phyloP scores from a whole-genome alignment of 2,797 vertebrate species.

The Tangara arthus region DNA sequence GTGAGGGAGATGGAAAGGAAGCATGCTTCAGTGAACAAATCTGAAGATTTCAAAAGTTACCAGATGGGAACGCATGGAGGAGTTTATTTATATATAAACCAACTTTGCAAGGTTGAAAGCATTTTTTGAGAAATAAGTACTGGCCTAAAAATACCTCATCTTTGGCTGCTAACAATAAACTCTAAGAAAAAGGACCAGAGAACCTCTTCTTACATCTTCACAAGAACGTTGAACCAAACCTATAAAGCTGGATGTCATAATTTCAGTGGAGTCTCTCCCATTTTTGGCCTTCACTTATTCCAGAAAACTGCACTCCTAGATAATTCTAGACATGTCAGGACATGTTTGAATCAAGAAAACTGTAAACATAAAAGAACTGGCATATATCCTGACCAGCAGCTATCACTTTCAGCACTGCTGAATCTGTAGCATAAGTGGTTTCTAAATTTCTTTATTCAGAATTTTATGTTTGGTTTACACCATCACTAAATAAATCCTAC shows the following conservation, averaged over 20 bases:
- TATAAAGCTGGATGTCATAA: neutral
- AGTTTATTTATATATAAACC: conserved; percentile 26
- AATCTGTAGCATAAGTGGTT: fast-evolving
- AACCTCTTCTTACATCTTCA: neutral
- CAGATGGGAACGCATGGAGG: neutral
- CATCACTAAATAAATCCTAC: neutral
- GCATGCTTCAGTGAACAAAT: neutral
- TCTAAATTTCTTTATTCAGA: neutral
- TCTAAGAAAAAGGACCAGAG: neutral
- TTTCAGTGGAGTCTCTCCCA: neutral
- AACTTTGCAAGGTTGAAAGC: conserved; percentile 7
- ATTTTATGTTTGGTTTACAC: neutral
- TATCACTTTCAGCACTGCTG: neutral
- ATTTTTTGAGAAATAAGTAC: neutral
- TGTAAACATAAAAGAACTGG: neutral
- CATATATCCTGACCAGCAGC: neutral
- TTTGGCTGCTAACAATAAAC: neutral
- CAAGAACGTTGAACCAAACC: neutral
- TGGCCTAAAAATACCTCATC: conserved; percentile 1
- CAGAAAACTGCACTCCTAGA: neutral
- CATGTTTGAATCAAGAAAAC: neutral
- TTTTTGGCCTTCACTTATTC: neutral
- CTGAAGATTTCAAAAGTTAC: neutral
- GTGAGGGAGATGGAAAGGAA: neutral
- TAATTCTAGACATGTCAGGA: neutral